Base-by-base conservation (phyloP, 2,113 vertebrate genomes). In the Zonotrichia leucophrys region DNA sequence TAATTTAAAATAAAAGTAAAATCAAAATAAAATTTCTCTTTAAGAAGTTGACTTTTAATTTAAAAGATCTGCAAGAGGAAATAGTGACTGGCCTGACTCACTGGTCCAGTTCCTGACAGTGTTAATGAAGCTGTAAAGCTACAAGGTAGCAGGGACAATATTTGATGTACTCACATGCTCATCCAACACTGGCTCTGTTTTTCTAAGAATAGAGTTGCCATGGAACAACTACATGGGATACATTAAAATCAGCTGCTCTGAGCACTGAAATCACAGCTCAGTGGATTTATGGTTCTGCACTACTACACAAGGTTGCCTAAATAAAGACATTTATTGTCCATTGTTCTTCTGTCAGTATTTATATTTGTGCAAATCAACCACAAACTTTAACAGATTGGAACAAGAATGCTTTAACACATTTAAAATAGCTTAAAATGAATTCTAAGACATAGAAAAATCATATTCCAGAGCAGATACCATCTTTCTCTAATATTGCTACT, bases 111-210 rank as follows among this genome's bases (percentile, higher is more conserved):
- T 87, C 58, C 67, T 72, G 49, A 18, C 44, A 44, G 42, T 56
- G 14, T 28, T 81, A 84, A 62, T 56, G 83, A 77, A 62, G 76
- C 85, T 46, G 21, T 46, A 88, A 93, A 88, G 84, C 83, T 88
- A 56, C 82, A 50, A 73, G 35, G 55, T 19, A 50, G 86, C 86
- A 93, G 83, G 62, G 90, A 86, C 89, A 94, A 89, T 92, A 92
- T 93, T 63, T 95, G 85, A 86, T 90, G 85, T 93, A 46, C 88
- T 67, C 79, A 91, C 72, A 28, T 4, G 44, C 55, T 93, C 86
- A 92, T 25, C 86, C 73, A 81, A 16, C 73, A 25, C 31, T 46
- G 81, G 28, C 39, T 78, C 30, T 94, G 73, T 87, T 95, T 89
- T 89, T 39, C 84, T 47, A 84, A 78, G 73, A 52, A 6, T 15